Percentiles rank a stretch among this genome's conserved stretches.
These are phyloP conservation scores for Silvanus unidentatus DNA, from an alignment of 2,888 invertebrate genomes.

Conservation along the genomic window DNA sequence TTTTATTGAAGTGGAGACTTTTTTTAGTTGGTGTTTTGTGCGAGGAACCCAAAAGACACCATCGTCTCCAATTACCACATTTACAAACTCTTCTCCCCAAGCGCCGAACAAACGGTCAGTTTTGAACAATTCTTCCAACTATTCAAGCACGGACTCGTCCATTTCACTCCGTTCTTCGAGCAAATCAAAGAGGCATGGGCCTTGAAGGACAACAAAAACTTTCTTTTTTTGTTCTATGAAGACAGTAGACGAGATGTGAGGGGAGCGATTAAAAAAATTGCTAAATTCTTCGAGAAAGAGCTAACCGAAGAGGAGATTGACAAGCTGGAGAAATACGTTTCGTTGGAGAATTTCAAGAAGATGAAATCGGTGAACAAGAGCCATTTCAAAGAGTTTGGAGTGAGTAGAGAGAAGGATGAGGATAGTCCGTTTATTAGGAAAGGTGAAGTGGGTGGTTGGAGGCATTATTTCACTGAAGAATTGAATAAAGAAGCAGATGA, in stretches of 20 bases:
- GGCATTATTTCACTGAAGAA: constrained; percentile 7
- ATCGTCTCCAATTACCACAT: constrained; percentile 69
- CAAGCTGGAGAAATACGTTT: constrained; percentile 61
- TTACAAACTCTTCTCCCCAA: constrained; percentile 51
- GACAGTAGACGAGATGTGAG: constrained; percentile 65
- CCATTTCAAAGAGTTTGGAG: constrained; percentile 43
- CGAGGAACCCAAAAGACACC: constrained; percentile 77
- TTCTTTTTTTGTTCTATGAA: constrained; percentile 70
- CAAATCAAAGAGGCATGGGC: constrained; percentile 70
- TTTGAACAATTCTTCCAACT: too few species aligned
- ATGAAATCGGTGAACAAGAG: constrained; percentile 67
- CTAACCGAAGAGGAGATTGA: constrained; percentile 54
- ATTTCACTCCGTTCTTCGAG: constrained; percentile 62
- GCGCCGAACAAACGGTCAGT: too few species aligned
- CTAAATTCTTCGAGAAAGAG: constrained; percentile 55
- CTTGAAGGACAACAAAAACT: constrained; percentile 55
- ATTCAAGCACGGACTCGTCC: too few species aligned
- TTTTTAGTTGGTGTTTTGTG: constrained; percentile 66
- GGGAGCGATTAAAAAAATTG: constrained; percentile 53
- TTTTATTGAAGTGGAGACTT: too few species aligned
- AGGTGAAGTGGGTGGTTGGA: constrained; percentile 52
- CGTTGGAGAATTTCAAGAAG: constrained; percentile 73
- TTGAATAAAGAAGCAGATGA: constrained; percentile 4
- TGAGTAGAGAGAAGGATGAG: constrained; percentile 46
- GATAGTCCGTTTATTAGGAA: constrained; percentile 57